phyloP scores from a whole-genome alignment of 2,888 invertebrate species.

The Auanema freiburgensis region DNA sequence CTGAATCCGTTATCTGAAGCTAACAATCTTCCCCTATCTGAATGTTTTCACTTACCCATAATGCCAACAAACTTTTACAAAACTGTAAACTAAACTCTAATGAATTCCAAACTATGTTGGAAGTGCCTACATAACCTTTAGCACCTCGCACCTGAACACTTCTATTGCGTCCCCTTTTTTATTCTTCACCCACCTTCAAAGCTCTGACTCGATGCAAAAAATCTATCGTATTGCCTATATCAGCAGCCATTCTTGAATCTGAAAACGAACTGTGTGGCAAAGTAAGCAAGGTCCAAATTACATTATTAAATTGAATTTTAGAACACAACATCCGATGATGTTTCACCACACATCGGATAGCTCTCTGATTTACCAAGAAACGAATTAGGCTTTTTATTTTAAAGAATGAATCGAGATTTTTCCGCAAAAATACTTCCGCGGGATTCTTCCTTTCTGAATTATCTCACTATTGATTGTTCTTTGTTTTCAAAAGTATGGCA shows the following conservation, averaged over 20 bases:
- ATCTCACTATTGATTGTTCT: not conserved
- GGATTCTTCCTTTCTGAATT: slow-evolving; percentile 4
- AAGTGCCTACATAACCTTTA: slow-evolving; percentile 74
- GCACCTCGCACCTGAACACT: slow-evolving; percentile 13
- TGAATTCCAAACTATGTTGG: slow-evolving; percentile 81
- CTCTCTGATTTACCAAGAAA: too few species aligned
- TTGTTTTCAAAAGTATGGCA: not conserved
- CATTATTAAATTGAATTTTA: too few species aligned
- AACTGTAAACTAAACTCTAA: slow-evolving; percentile 80
- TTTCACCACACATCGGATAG: too few species aligned
- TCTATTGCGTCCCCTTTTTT: not conserved
- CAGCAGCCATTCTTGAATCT: slow-evolving; percentile 78
- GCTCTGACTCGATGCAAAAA: slow-evolving; percentile 75
- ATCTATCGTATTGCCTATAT: slow-evolving; percentile 88
- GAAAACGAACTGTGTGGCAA: slow-evolving; percentile 12
- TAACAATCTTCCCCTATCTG: too few species aligned
- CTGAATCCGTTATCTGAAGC: slow-evolving; percentile 64
- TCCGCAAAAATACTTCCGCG: not conserved
- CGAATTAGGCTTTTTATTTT: not conserved
- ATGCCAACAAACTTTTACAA: slow-evolving; percentile 77
- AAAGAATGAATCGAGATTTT: not conserved
- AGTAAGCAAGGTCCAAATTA: too few species aligned
- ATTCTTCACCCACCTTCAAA: slow-evolving; percentile 69
- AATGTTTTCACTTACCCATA: slow-evolving; percentile 69
- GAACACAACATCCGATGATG: too few species aligned